Percentiles rank a stretch among this genome's conserved stretches.
phyloP scores from a whole-genome alignment of 2,797 vertebrate species.

The Alfaro cultratus region DNA sequence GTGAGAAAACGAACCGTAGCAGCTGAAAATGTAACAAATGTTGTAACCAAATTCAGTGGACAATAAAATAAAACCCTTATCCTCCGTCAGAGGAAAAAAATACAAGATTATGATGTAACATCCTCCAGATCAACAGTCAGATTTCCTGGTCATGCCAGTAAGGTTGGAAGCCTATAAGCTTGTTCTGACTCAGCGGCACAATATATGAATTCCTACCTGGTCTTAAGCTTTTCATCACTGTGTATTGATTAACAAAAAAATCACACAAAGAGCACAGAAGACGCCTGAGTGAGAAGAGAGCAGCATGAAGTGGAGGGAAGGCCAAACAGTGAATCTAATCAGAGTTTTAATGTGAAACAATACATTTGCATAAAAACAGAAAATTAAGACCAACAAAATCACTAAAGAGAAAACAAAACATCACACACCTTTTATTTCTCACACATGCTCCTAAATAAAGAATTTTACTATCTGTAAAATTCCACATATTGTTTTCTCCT shows the following conservation, averaged over 20 bases:
- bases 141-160: not conserved
- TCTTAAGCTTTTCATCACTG: not conserved
- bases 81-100: not conserved
- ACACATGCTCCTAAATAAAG: not conserved
- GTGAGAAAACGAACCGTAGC: no score
- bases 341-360: not conserved
- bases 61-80: no score
- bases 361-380: not conserved
- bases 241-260: not conserved
- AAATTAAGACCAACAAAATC: not conserved
- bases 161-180: no score
- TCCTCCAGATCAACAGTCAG: not conserved
- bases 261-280: not conserved
- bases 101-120: not conserved
- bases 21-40: no score
- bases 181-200: not conserved
- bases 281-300: not conserved
- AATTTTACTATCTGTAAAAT: not conserved
- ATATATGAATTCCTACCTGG: not conserved
- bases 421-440: not conserved
- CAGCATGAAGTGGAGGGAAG: not conserved
- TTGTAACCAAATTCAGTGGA: no score
- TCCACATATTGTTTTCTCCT: no score
- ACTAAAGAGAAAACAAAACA: not conserved
- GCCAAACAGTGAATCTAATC: not conserved